Conservation (phyloP, 1,140 invertebrate species). For the Hypothenemus hampei region DNA sequence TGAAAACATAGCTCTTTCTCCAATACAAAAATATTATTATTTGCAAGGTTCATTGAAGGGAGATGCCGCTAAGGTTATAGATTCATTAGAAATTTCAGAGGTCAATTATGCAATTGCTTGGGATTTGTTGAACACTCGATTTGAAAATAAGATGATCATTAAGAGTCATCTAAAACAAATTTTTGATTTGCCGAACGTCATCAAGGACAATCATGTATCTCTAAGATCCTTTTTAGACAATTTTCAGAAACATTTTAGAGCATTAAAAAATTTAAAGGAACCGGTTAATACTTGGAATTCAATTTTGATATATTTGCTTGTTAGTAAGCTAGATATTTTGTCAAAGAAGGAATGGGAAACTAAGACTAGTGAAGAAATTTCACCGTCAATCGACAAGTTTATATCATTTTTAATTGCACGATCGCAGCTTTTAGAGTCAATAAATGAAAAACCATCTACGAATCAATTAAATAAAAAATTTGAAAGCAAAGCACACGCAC, state of each 20-base stretch:
- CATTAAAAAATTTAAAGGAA: neutral
- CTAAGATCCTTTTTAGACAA: neutral
- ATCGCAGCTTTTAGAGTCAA: neutral
- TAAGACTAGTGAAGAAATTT: too few species aligned
- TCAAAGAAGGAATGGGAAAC: too few species aligned
- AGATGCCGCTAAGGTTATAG: neutral
- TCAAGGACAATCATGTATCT: neutral
- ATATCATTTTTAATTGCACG: too few species aligned
- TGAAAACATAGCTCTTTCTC: neutral
- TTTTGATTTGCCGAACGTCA: neutral
- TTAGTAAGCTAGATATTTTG: neutral
- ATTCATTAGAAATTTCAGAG: neutral
- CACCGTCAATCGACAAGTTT: too few species aligned
- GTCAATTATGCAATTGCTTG: neutral
- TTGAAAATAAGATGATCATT: constrained; percentile 2
- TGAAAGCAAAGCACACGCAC: neutral
- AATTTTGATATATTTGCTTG: neutral
- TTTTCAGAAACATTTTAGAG: constrained; percentile 4
- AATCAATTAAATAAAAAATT: neutral
- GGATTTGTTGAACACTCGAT: neutral
- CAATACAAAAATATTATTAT: constrained; percentile 13
- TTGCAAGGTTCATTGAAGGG: constrained; percentile 8
- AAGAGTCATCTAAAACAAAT: neutral
- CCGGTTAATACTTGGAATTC: neutral
- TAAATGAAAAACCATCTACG: neutral